A percentile compares a stretch with the other conserved stretches of the same genome.
Evolutionary conservation across 2,888 invertebrate species (phyloP).

Genomic region (Chirona hameri): DNA sequence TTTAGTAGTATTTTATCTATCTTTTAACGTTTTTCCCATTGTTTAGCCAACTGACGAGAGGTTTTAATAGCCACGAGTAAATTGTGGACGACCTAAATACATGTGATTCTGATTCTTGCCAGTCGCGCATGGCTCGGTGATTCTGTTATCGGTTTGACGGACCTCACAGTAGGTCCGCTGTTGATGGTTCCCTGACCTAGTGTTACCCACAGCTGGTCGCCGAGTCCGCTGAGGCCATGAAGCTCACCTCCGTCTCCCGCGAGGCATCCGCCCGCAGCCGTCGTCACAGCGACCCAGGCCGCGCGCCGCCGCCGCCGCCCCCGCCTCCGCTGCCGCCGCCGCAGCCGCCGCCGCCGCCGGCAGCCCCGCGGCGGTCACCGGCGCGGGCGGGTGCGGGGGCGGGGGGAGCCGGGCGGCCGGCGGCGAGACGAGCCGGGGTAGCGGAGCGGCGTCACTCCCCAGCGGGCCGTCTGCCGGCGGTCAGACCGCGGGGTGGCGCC

Average conservation of each 20-base stretch:
- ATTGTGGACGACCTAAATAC: too few relatives aligned
- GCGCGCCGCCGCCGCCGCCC: background rate
- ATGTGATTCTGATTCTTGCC: too few relatives aligned
- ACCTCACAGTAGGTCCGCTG: too few relatives aligned
- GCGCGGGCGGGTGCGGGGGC: background rate
- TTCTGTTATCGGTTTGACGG: too few relatives aligned
- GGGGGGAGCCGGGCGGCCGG: background rate
- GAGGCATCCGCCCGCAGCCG: background rate
- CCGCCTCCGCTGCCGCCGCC: background rate
- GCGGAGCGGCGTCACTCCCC: background rate
- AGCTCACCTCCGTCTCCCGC: background rate
- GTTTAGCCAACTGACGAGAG: too few relatives aligned
- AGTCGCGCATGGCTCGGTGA: too few relatives aligned
- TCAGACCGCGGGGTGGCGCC: background rate
- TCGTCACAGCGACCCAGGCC: background rate
- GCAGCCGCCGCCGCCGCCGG: background rate
- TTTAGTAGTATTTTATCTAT: too few relatives aligned
- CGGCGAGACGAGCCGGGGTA: background rate
- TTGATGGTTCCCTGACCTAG: too few relatives aligned
- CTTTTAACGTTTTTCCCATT: too few relatives aligned
- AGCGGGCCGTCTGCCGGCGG: background rate
- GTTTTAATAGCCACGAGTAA: too few relatives aligned
- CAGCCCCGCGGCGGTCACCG: background rate
- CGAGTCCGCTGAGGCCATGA: background rate
- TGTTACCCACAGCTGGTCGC: background rate